Conservation (phyloP, 2,113 vertebrate species). For the Corythoichthys intestinalis region DNA sequence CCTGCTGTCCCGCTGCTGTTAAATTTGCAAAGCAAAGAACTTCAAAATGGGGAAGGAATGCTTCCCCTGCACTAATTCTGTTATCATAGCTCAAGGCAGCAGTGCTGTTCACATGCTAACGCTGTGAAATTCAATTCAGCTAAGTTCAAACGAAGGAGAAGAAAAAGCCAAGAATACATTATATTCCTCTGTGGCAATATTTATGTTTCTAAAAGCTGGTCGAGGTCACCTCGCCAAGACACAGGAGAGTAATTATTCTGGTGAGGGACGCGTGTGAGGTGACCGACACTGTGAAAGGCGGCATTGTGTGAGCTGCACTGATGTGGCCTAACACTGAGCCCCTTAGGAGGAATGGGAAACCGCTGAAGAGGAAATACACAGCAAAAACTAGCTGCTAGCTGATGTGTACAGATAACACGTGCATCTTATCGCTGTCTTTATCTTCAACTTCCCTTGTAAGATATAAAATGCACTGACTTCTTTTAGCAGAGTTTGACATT, state of each 20-base stretch:
- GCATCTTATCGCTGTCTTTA: conserved; percentile 1
- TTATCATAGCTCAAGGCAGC: conserved; percentile 70
- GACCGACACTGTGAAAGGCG: conserved; percentile 68
- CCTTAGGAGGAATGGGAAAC: conserved; percentile 45
- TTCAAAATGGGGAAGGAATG: conserved; percentile 59
- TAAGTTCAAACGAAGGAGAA: conserved; percentile 61
- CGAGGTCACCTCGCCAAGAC: conserved; percentile 65
- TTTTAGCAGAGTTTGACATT: background rate
- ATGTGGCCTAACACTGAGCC: conserved; percentile 54
- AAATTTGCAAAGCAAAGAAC: conserved; percentile 55
- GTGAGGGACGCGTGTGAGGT: conserved; percentile 63
- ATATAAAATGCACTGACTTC: background rate
- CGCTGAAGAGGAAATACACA: conserved; percentile 38
- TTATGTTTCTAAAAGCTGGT: conserved; percentile 72
- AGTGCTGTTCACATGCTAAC: conserved; percentile 61
- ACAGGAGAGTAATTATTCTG: conserved; percentile 72
- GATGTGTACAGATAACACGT: conserved; percentile 9
- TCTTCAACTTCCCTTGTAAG: background rate
- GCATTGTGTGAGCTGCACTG: conserved; percentile 71
- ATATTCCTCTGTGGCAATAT: conserved; percentile 76
- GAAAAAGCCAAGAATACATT: conserved; percentile 62
- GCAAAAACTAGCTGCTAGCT: conserved; percentile 23
- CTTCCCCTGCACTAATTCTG: conserved; percentile 68
- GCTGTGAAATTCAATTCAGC: conserved; percentile 70
- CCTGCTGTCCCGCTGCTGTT: conserved; percentile 46